Evolutionary conservation across 2,797 vertebrate genomes (phyloP), one percentile per base, ranked within the genome.

Genomic region (Tapirus indicus): DNA sequence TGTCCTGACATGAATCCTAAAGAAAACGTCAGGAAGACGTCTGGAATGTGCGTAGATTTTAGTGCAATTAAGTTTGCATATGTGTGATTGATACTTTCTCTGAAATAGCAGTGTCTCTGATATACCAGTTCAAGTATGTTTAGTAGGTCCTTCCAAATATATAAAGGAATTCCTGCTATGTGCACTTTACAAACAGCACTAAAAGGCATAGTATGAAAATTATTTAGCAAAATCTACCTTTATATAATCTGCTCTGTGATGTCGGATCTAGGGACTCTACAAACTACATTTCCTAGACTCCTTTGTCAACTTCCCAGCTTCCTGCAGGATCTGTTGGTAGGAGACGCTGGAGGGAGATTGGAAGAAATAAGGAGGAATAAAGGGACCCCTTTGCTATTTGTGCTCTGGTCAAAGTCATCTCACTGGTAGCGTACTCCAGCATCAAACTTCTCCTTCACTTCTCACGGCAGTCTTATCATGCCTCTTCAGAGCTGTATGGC

Each of bases 381-480:
- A 52, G 12, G 10, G 1, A 4, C 6, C 0, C 0, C 25, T 35
- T 35, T 74, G 23, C 12, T 79, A 0, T 72, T n/a, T 54, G n/a
- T 29, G 16, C n/a, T n/a, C 14, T 89, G 60, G 6, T 47, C 27
- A 44, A n/a, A 72, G 47, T 47, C 5, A 41, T 18, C 20, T 21
- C 18, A 29, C 0, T 5, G n/a, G 13, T 20, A 18, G 25, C 64
- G 41, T 72, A 47, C 27, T 35, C 29, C 56, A 54, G 54, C n/a
- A 35, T 7, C 38, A 18, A 25, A 3, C 18, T 83, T 68, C 32
- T 3, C 58, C 29, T 82, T 32, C 7, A 21, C n/a, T 62, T 47
- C 17, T 11, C 18, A 3, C 68, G 58, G 12, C 9, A 23, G 23
- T 27, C n/a, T 32, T 27, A 2, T 0, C 23, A 4, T 21, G 18